Evolutionary conservation across 2,113 vertebrate species (phyloP), one percentile per base, ranked within the genome.

Genomic region (Colistium nudipinnis): DNA sequence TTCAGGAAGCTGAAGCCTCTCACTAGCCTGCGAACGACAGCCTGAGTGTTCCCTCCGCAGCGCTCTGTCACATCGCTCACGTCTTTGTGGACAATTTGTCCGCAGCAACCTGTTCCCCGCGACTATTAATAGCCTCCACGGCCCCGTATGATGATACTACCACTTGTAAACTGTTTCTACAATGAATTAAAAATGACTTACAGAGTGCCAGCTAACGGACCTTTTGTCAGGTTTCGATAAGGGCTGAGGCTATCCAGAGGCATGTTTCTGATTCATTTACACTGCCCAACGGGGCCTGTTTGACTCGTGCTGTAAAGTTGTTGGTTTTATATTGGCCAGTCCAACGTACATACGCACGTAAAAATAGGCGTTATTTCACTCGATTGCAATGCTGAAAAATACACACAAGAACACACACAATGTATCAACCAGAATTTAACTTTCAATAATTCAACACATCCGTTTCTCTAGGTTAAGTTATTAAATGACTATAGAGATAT

Each of bases 71-170:
- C 64, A 86, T 85, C 62, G 44, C 51, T 81, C 73, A 80, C 16
- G 72, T 62, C 63, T 70, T 66, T 83, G 87, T 87, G 82, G 80
- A 82, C 76, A 70, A 78, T 87, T 82, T 73, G 66, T 87, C 72
- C 62, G 69, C 71, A 47, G 72, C 65, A 61, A 69, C 36, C 27
- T 62, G 74, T 44, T 54, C 66, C 22, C 53, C 8, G 56, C 51
- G 5, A 1, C 75, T 82, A 82, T 70, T 74, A 82, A 82, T 74
- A 84, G 71, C 28, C 28, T 27, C 35, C 3, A 19, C 35, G 9
- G 25, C 51, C 8, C 48, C 16, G 51, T 8, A 27, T 36, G 75
- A n/a, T 38, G 68, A 33, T 13, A 27, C 64, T 13, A 27, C 64
- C 55, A 68, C 9, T 45, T 78, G 70, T 84, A 86, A 86, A 84